These are phyloP conservation scores for Papilio glaucus DNA, from an alignment of 1,140 invertebrate species.

Conservation along the genomic window DNA sequence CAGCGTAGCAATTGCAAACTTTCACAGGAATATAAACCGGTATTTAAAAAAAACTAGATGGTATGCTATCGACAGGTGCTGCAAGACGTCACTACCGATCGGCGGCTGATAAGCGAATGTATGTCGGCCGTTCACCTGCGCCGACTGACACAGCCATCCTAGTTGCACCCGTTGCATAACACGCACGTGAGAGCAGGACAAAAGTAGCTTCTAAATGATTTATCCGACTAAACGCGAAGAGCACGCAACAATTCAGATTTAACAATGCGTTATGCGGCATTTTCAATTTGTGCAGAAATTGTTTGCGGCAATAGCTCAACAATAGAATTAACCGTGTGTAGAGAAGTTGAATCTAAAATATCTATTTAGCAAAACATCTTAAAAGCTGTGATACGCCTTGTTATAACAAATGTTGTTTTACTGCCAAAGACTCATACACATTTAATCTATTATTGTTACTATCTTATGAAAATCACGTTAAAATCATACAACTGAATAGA, in stretches of 20 bases:
- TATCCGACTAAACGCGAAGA: slow-evolving; percentile 48
- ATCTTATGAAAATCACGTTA: no score
- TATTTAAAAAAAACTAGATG: slow-evolving; percentile 19
- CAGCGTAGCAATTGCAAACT: slow-evolving; percentile 12
- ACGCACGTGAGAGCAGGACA: slow-evolving; percentile 44
- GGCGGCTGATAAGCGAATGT: slow-evolving; percentile 77
- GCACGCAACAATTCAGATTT: slow-evolving; percentile 60
- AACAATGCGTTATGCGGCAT: slow-evolving; percentile 67
- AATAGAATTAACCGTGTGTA: slow-evolving; percentile 52
- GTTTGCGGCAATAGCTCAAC: slow-evolving; percentile 53
- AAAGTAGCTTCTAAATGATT: slow-evolving; percentile 41
- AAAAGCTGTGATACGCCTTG: not conserved
- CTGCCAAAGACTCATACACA: no score
- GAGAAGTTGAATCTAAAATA: slow-evolving; percentile 43
- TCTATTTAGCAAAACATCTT: no score
- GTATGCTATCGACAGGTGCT: slow-evolving; percentile 64
- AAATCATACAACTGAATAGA: no score
- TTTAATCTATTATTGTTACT: no score
- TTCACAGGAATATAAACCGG: slow-evolving; percentile 32
- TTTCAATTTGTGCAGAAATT: slow-evolving; percentile 67
- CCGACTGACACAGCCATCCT: slow-evolving; percentile 69
- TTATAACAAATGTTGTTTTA: not conserved
- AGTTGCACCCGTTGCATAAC: slow-evolving; percentile 44
- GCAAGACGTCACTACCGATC: slow-evolving; percentile 70
- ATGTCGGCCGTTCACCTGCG: slow-evolving; percentile 78